Conservation (phyloP, 2,113 vertebrate species). For the Phasianus colchicus region DNA sequence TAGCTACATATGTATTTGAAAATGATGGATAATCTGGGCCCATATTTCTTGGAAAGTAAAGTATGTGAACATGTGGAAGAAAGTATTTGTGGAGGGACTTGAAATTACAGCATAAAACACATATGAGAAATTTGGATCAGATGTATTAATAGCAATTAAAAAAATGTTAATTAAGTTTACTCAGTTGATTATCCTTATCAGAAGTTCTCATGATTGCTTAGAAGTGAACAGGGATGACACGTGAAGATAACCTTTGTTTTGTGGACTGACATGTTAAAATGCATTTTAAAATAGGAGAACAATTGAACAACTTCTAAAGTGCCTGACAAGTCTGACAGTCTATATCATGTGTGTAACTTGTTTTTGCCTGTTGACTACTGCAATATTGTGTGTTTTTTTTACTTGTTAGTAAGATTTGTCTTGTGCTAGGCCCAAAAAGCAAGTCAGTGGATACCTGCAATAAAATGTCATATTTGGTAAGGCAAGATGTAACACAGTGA, state of each 20-base stretch:
- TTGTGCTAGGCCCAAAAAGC: background rate
- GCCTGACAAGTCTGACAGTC: background rate
- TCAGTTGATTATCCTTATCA: background rate
- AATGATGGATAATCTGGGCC: background rate
- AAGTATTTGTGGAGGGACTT: background rate
- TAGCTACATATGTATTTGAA: background rate
- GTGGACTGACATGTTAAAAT: background rate
- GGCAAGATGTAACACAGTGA: background rate
- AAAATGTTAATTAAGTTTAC: background rate
- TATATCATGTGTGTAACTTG: background rate
- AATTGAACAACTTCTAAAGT: background rate
- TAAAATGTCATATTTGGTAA: background rate
- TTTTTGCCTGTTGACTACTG: background rate
- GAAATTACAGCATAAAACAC: background rate
- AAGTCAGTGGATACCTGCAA: background rate
- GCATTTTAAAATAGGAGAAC: too few species aligned
- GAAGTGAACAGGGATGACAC: background rate
- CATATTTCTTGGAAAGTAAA: background rate
- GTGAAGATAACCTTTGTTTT: background rate
- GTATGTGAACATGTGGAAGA: background rate
- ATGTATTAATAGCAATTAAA: background rate
- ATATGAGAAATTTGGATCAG: background rate
- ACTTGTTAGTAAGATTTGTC: background rate
- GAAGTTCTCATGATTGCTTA: background rate
- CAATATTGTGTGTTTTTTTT: rapidly evolving